Conservation (phyloP, 2,113 vertebrate genomes). For the Podarcis muralis region DNA sequence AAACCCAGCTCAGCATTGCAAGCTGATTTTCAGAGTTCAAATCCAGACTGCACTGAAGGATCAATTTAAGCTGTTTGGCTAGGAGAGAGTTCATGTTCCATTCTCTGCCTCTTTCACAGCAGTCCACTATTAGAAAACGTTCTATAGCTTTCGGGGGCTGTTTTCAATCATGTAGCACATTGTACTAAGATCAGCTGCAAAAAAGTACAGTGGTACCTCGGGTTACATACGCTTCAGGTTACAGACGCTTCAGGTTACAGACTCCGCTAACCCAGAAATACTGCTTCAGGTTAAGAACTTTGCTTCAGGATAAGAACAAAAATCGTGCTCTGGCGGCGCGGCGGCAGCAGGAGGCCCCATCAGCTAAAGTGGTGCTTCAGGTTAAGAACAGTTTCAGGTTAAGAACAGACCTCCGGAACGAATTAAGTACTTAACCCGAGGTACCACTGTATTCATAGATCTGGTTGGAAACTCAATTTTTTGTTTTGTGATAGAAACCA, state of each 20-base stretch:
- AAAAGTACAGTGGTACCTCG: neutral
- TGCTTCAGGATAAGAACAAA: too few species aligned
- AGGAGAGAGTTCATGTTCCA: neutral
- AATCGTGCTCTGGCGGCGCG: too few species aligned
- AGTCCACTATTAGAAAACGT: neutral
- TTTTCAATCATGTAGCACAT: neutral
- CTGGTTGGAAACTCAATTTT: neutral
- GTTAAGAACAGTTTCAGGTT: too few species aligned
- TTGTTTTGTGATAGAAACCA: neutral
- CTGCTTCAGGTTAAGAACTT: too few species aligned
- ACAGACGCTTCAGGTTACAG: too few species aligned
- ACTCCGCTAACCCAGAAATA: too few species aligned
- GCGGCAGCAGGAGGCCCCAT: too few species aligned
- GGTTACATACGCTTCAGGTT: too few species aligned
- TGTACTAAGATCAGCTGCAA: neutral
- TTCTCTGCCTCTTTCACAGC: neutral
- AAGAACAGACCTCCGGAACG: too few species aligned
- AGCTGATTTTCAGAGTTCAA: constrained; percentile 4
- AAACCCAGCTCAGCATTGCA: neutral
- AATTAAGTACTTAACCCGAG: too few species aligned
- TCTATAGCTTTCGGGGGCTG: neutral
- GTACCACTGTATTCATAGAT: neutral
- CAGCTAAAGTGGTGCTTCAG: too few species aligned
- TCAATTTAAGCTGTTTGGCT: constrained; percentile 5
- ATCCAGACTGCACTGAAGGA: neutral